Base-by-base conservation (phyloP, 2,888 invertebrate species). In the Allacma fusca region DNA sequence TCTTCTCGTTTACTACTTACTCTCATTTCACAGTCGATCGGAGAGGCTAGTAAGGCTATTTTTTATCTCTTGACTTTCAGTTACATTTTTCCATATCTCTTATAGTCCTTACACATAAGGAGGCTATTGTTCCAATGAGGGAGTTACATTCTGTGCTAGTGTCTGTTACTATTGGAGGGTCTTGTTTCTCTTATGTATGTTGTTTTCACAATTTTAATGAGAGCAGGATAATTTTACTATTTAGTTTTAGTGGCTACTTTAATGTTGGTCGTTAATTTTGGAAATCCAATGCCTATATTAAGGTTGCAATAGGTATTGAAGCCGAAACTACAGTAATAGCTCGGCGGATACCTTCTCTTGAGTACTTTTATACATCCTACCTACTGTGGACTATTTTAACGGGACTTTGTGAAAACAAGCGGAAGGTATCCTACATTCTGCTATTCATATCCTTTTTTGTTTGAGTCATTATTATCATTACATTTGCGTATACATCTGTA, bases 21-120 rank as follows among this genome's bases (percentile, higher is more conserved):
- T 59, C 64, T 26, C 73, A 75, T 75, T 64, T 65, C 24, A 75
- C 75, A 70, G 26, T 44, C 50, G 23, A 70, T 70, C 50, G 26
- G 19, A 50, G 19, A n/a, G 50, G 28, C 44, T 70, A 70, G 50
- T 34, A 34, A 34, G 34, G 19, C 2, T 16, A 50, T 50, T 50
- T 50, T 5, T 40, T 40, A 13, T 40, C 40, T 13, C 13, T 13
- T n/a, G n/a, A n/a, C n/a, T n/a, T n/a, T n/a, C n/a, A n/a, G n/a
- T n/a, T n/a, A n/a, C n/a, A n/a, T n/a, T n/a, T n/a, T n/a, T n/a
- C n/a, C n/a, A n/a, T n/a, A n/a, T n/a, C n/a, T n/a, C n/a, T n/a
- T n/a, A n/a, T n/a, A n/a, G n/a, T n/a, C n/a, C n/a, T n/a, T n/a
- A n/a, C n/a, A n/a, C n/a, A n/a, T n/a, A n/a, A n/a, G n/a, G 34